Base-by-base conservation (phyloP, 2,113 vertebrate genomes). In the Heteronetta atricapilla region DNA sequence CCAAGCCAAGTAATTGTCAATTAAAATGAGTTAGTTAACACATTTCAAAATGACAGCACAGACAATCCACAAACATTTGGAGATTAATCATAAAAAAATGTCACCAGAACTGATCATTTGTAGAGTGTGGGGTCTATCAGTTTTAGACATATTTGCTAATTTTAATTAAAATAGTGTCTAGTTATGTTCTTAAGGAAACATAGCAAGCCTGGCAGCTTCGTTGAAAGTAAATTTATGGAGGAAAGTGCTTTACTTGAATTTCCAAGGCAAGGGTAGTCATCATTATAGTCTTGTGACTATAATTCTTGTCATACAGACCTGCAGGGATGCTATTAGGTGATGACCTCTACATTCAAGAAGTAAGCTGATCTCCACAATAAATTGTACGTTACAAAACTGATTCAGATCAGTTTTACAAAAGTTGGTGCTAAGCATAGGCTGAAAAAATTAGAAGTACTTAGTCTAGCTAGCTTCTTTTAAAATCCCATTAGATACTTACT, bases 21-120 rank as follows among this genome's bases (percentile, higher is more conserved):
- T 91, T 94, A 86, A 64, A 38, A 72, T 18, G 69, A 86, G 48
- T 79, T 78, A 86, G 76, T 91, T 82, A 90, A 78, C 82, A 92
- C 48, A 23, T 88, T 93, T 93, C 90, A 74, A 84, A 96, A 95
- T 87, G 83, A 86, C 93, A 96, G 72, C 50, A 75, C 79, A 89
- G 95, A 76, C 38, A 83, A 83, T 93, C 60, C 76, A 86, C 52
- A 95, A 90, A 94, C 93, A 93, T 88, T 96, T 93, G 83, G 89
- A 94, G 77, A 95, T 56, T 89, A 94, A 82, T 93, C 26, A 48
- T 90, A 73, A 82, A 88, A 84, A 84, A 62, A 11, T 56, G n/a
- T 72, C 93, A 92, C 93, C 94, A 96, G 68, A 83, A 83, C 64
- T 93, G 93, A 94, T 95, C 86, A 93, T 86, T 91, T 93, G 52